Base-by-base conservation (phyloP, 1,140 invertebrate species). In the Adoxophyes honmai region DNA sequence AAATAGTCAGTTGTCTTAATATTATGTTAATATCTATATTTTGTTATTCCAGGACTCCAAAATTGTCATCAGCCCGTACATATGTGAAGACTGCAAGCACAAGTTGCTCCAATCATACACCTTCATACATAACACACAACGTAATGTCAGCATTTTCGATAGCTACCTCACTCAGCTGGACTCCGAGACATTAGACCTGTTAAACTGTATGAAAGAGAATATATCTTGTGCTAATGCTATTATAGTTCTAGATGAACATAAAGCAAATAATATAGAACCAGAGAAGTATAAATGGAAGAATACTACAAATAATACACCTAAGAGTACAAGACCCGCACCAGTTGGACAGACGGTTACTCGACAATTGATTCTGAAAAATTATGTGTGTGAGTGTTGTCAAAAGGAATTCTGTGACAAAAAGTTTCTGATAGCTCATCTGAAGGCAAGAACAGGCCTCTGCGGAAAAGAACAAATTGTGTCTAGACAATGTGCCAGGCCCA, bases 361-460 rank as follows among this genome's bases (percentile, higher is more conserved):
- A 8, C 10, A 33, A n/a, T 10, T 44, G 3, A 33, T 28, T n/a
- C 21, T 14, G 6, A 48, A 13, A 48, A 48, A 48, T n/a, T 48
- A 48, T 48, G 21, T 33, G 4, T 48, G 42, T 5, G 18, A 18
- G 10, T 28, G 21, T 18, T 48, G 42, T 13, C 4, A 48, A 6
- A 48, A 48, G 18, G 42, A 48, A 7, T 48, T 48, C 11, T 48
- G 42, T 11, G 42, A 48, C 21, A 28, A 48, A 48, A 48, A 48
- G 18, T 48, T 48, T 18, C 10, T 48, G 0, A n/a, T 28, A 11
- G 21, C 42, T 6, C 42, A 48, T 48, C 11, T 28, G 6, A 48
- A 28, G 9, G 21, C 42, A 0, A 11, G 42, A 16, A 6, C 21
- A 6, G 42, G 16, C 1, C 9, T 48, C 16, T 48, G 42, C 10